These are phyloP conservation scores for Ochropacha duplaris DNA, from an alignment of 2,888 invertebrate species.

Conservation along the genomic window DNA sequence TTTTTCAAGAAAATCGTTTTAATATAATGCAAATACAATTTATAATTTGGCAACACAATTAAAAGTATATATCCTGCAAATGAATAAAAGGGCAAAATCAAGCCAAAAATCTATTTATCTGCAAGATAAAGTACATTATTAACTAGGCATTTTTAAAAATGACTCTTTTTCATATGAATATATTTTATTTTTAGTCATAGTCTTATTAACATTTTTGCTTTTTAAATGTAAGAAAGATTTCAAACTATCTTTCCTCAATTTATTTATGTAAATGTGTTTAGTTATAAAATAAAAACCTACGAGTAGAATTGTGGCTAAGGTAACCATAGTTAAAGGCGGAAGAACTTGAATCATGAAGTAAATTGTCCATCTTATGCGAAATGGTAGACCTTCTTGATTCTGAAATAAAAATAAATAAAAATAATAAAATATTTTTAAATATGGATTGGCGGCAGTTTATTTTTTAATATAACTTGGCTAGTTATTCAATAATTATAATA, in stretches of 20 bases:
- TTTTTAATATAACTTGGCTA: too few relatives aligned
- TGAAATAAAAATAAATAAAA: constrained; percentile 44
- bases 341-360: constrained; percentile 77
- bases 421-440: constrained; percentile 12
- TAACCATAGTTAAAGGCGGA: constrained; percentile 69
- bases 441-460: too few relatives aligned
- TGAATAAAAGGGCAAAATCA: constrained; percentile 10
- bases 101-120: constrained; percentile 12
- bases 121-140: constrained; percentile 18
- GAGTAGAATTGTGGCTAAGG: constrained; percentile 44
- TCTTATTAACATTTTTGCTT: constrained; percentile 53
- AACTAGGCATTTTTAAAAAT: constrained; percentile 47
- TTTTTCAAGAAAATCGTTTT: not conserved
- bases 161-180: constrained; percentile 60
- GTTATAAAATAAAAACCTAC: constrained; percentile 55
- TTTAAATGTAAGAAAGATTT: constrained; percentile 55
- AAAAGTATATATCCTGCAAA: not conserved
- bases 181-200: constrained; percentile 56
- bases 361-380: constrained; percentile 69
- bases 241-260: constrained; percentile 48
- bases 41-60: not conserved
- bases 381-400: constrained; percentile 83
- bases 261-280: constrained; percentile 51
- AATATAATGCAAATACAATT: not conserved
- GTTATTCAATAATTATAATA: too few relatives aligned